Percentiles rank a stretch among this genome's conserved stretches.
Evolutionary conservation across 37 sponge, comb jelly and placozoan species (phyloP).

Genomic region (Ianthella basta): DNA sequence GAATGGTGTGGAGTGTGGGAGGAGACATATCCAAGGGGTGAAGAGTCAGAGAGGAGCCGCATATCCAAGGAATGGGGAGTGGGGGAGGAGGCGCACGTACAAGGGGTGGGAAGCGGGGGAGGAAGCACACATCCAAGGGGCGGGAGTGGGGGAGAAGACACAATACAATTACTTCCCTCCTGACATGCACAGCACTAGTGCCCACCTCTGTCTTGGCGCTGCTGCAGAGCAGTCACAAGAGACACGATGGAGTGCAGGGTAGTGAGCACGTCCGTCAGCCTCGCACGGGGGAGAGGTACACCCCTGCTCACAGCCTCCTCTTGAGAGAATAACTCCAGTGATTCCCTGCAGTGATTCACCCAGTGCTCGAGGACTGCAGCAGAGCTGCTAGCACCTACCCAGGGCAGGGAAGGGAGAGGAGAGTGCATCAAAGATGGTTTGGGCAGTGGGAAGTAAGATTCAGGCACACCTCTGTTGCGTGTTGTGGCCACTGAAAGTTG

Average conservation of each 20-base stretch:
- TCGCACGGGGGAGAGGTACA: neutral
- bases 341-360: neutral
- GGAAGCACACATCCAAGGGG: no score
- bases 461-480: neutral
- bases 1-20: no score
- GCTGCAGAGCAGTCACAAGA: slow-evolving; percentile 1
- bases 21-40: neutral
- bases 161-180: no score
- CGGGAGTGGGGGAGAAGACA: no score
- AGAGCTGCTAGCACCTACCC: neutral
- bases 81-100: no score
- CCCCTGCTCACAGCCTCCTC: neutral
- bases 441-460: neutral
- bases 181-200: no score
- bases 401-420: neutral
- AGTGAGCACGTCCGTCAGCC: neutral
- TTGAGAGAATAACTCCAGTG: neutral
- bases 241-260: slow-evolving; percentile 7
- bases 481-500: slow-evolving; percentile 45
- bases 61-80: no score
- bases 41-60: neutral
- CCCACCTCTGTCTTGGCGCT: slow-evolving; percentile 5
- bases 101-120: no score
- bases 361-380: neutral
- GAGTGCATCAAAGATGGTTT: neutral